A percentile compares a stretch with the other conserved stretches of the same genome.
These are phyloP conservation scores for Musca domestica DNA, from an alignment of 1,140 invertebrate species.

Conservation along the genomic window DNA sequence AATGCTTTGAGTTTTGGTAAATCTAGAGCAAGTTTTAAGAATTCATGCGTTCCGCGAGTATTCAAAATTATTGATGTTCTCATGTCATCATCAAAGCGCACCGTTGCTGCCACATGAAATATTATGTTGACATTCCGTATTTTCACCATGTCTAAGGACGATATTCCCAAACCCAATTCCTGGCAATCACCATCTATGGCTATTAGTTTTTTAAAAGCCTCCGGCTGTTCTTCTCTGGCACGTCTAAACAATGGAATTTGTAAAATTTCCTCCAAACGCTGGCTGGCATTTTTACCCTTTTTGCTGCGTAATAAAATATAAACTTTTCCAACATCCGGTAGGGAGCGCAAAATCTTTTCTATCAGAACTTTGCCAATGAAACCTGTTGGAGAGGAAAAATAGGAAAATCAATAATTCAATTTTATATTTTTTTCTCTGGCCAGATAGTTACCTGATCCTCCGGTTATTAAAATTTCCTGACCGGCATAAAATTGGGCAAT, in stretches of 20 bases:
- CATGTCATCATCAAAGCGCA: conserved; percentile 73
- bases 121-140: conserved; percentile 75
- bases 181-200: conserved; percentile 77
- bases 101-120: conserved; percentile 91
- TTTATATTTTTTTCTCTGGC: not conserved
- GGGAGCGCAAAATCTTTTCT: conserved; percentile 80
- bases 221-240: conserved; percentile 52
- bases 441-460: conserved; percentile 59
- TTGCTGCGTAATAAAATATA: conserved; percentile 79
- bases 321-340: conserved; percentile 66
- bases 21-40: too few relatives aligned
- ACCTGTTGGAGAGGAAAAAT: conserved; percentile 54
- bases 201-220: conserved; percentile 69
- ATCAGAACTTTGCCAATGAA: conserved; percentile 86
- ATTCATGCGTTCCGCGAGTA: conserved; percentile 61
- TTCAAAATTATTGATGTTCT: conserved; percentile 67
- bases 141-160: conserved; percentile 31
- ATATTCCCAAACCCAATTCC: conserved; percentile 61
- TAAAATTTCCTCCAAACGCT: conserved; percentile 63
- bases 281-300: conserved; percentile 66
- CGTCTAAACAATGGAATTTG: conserved; percentile 57
- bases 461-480: conserved; percentile 67
- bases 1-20: too few relatives aligned
- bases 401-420: conserved; percentile 48
- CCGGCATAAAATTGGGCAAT: conserved; percentile 59